phyloP scores from a whole-genome alignment of 2,113 vertebrate species.

The Siniperca knerii region DNA sequence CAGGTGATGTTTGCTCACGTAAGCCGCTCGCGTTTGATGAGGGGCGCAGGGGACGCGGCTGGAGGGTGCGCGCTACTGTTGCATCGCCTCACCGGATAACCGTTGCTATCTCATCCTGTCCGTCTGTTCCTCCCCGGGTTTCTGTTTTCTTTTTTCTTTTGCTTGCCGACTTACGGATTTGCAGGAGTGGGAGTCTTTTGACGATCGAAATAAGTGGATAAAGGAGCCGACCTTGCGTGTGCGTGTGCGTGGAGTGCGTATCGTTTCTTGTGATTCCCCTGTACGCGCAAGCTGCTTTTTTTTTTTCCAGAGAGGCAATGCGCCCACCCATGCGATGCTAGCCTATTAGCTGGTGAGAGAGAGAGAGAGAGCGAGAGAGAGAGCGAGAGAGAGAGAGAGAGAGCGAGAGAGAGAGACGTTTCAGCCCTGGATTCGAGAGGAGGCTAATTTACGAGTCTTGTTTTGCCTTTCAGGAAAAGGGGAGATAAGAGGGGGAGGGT shows the following conservation, averaged over 20 bases:
- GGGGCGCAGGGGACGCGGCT: constrained; percentile 80
- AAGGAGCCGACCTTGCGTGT: constrained; percentile 66
- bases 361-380: constrained; percentile 47
- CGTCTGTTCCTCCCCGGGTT: constrained; percentile 51
- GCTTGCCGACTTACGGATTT: constrained; percentile 36
- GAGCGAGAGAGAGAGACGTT: constrained; percentile 60
- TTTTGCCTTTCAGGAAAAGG: constrained; percentile 83
- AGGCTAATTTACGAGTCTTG: constrained; percentile 85
- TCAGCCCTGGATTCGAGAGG: constrained; percentile 77
- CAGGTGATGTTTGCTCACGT: constrained; percentile 85
- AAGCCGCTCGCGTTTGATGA: constrained; percentile 77
- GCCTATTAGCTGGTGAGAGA: constrained; percentile 79
- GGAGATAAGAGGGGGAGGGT: constrained; percentile 76
- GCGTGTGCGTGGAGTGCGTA: constrained; percentile 73
- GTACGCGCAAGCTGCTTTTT: constrained; percentile 71
- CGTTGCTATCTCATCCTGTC: constrained; percentile 67
- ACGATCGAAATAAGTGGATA: constrained; percentile 54
- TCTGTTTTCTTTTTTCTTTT: constrained; percentile 20
- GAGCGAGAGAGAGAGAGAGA: constrained; percentile 31
- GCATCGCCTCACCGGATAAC: constrained; percentile 84
- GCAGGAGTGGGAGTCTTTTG: constrained; percentile 38
- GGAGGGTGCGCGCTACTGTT: constrained; percentile 84
- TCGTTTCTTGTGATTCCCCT: constrained; percentile 70
- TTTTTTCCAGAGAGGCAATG: constrained; percentile 74
- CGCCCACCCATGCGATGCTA: constrained; percentile 84